phyloP scores from a whole-genome alignment of 2,113 vertebrate species.

The Struthio camelus region DNA sequence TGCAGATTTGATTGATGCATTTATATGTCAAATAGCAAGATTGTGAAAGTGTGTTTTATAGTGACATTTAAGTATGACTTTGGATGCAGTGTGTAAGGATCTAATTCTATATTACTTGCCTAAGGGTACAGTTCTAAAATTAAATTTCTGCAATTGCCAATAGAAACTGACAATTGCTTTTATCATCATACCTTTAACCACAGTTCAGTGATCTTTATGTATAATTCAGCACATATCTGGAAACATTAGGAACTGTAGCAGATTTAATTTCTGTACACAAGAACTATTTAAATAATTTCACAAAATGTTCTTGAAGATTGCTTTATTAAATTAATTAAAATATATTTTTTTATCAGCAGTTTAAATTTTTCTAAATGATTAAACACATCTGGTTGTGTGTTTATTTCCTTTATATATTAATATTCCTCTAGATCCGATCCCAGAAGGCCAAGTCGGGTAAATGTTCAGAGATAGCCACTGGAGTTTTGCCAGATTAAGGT shows the following conservation, averaged over 20 bases:
- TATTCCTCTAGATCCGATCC: neutral
- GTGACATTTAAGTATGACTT: neutral
- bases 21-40: neutral
- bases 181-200: neutral
- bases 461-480: neutral
- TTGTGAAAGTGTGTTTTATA: neutral
- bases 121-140: neutral
- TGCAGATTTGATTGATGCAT: neutral
- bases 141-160: neutral
- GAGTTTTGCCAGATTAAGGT: neutral
- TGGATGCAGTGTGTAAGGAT: neutral
- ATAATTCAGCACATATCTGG: neutral
- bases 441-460: neutral
- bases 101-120: neutral
- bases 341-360: neutral
- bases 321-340: neutral
- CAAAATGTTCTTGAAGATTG: neutral
- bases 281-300: neutral
- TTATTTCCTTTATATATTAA: neutral
- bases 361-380: neutral
- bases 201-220: neutral
- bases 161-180: constrained; percentile 10
- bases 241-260: neutral
- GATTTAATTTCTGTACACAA: neutral
- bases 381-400: neutral